These are phyloP conservation scores for Hypsibius dujardini DNA, from an alignment of 1,140 invertebrate species.

Conservation along the genomic window DNA sequence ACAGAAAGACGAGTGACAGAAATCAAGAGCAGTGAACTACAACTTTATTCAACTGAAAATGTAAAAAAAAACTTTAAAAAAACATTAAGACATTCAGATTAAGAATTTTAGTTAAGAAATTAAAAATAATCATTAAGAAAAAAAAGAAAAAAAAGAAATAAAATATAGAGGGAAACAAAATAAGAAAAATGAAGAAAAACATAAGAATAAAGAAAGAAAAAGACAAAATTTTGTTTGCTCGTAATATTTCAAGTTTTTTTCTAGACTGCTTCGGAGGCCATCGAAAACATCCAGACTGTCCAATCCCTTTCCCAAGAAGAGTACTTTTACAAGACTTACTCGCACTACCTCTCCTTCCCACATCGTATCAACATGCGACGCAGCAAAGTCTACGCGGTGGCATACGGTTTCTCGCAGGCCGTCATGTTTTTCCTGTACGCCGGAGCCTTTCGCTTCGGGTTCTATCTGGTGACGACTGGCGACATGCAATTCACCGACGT, in stretches of 20 bases:
- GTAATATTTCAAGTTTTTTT: constrained; percentile 22
- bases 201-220: background rate
- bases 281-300: constrained; percentile 59
- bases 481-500: constrained; percentile 32
- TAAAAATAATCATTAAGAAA: background rate
- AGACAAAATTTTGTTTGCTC: background rate
- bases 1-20: no score
- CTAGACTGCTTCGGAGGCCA: constrained; percentile 54
- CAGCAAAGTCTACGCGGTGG: constrained; percentile 18
- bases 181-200: background rate
- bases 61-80: background rate
- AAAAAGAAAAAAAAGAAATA: background rate
- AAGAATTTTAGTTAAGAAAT: constrained; percentile 15
- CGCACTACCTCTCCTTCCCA: constrained; percentile 19
- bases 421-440: constrained; percentile 39
- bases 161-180: background rate
- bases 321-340: constrained; percentile 12
- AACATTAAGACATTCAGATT: background rate
- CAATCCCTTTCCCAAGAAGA: constrained; percentile 51
- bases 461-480: constrained; percentile 31
- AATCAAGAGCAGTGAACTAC: no score
- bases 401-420: constrained; percentile 33
- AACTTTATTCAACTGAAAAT: background rate
- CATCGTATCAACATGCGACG: constrained; percentile 20
- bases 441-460: constrained; percentile 37